phyloP scores from a whole-genome alignment of 2,888 invertebrate species.

The Autographa pulchrina region DNA sequence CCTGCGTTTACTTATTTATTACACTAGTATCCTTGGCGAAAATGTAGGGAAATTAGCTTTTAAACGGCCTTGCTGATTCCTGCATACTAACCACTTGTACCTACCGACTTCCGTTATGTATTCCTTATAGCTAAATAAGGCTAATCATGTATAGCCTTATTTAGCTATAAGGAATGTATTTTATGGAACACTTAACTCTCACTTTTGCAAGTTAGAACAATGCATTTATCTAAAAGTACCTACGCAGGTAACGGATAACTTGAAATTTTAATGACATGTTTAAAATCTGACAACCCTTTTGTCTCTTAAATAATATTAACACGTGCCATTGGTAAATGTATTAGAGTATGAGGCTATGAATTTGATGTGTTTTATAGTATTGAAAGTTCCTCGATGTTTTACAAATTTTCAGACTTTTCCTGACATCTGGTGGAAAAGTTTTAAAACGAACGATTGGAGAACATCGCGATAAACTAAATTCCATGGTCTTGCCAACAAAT shows the following conservation, averaged over 20 bases:
- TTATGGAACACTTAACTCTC: background rate
- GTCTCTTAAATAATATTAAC: too few species aligned
- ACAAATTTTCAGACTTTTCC: background rate
- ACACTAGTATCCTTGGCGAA: constrained; percentile 2
- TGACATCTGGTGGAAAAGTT: constrained; percentile 54
- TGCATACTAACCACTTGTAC: background rate
- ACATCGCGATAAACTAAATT: constrained; percentile 27
- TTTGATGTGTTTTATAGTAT: too few species aligned
- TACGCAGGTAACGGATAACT: too few species aligned
- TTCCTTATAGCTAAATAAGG: too few species aligned
- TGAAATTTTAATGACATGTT: too few species aligned
- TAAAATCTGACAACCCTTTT: too few species aligned
- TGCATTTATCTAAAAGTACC: background rate
- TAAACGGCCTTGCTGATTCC: constrained; percentile 4
- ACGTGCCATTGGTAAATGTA: too few species aligned
- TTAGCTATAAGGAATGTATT: background rate
- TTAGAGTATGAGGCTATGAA: too few species aligned
- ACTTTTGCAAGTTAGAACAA: background rate
- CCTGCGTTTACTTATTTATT: background rate
- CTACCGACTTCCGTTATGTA: background rate
- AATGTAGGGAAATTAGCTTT: background rate
- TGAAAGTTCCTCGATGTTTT: too few species aligned
- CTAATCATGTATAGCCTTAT: background rate
- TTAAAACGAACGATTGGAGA: constrained; percentile 32
- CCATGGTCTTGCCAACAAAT: constrained; percentile 27